phyloP scores from a whole-genome alignment of 1,140 invertebrate genomes.

The Drosophila murphyi region DNA sequence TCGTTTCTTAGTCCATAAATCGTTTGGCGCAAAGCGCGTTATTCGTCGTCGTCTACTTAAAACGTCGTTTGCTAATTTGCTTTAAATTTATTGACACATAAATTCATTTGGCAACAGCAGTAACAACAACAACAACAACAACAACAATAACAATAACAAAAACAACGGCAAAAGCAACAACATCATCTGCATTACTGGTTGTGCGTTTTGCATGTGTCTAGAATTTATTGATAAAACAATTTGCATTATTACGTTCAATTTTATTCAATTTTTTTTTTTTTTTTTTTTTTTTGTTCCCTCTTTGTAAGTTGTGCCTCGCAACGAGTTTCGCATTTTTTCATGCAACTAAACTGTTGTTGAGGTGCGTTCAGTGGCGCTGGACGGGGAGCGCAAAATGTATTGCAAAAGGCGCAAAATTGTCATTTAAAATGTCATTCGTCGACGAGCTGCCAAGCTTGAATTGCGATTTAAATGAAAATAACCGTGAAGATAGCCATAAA shows the following conservation, averaged over 20 bases:
- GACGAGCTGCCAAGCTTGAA: constrained; percentile 59
- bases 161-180: constrained; percentile 26
- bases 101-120: constrained; percentile 65
- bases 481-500: constrained; percentile 80
- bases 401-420: constrained; percentile 76
- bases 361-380: constrained; percentile 23
- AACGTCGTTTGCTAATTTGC: constrained; percentile 81
- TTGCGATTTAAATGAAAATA: constrained; percentile 82
- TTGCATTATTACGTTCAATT: constrained; percentile 79
- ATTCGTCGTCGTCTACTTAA: constrained; percentile 63
- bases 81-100: constrained; percentile 80
- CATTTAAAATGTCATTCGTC: constrained; percentile 77
- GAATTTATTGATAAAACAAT: constrained; percentile 83
- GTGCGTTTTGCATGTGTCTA: constrained; percentile 62
- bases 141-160: constrained; percentile 22
- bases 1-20: constrained; percentile 68
- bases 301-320: background rate
- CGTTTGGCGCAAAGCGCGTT: constrained; percentile 48
- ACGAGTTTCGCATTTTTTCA: constrained; percentile 13
- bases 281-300: constrained; percentile 4
- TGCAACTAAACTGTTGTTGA: constrained; percentile 3
- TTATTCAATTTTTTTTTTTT: constrained; percentile 48
- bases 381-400: constrained; percentile 6
- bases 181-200: constrained; percentile 57
- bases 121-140: constrained; percentile 24